A percentile compares a stretch with the other conserved stretches of the same genome.
These are phyloP conservation scores for Chloebia gouldiae DNA, from an alignment of 2,113 vertebrate species.

Conservation along the genomic window DNA sequence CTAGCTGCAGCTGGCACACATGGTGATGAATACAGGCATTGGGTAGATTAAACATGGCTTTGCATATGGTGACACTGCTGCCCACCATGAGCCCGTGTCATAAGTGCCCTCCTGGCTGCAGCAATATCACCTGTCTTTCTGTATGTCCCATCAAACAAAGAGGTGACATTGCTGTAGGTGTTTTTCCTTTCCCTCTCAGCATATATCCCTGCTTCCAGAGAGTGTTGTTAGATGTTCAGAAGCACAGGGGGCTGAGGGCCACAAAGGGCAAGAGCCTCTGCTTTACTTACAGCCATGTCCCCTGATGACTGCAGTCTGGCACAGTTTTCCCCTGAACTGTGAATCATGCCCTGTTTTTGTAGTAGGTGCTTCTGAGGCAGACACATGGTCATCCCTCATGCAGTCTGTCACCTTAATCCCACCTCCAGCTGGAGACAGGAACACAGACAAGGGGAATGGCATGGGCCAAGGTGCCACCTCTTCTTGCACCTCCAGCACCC, in stretches of 20 bases:
- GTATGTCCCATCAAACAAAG: not conserved
- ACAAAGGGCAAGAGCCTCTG: not conserved
- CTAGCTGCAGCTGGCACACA: not conserved
- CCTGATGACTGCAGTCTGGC: not conserved
- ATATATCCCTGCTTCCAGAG: not conserved
- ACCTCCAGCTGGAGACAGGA: not conserved
- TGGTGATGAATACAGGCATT: not conserved
- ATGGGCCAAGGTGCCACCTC: not conserved
- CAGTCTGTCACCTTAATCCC: not conserved
- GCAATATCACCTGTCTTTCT: not conserved
- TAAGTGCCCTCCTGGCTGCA: not conserved
- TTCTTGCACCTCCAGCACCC: not conserved
- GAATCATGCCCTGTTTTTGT: not conserved
- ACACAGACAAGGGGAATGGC: fast-evolving
- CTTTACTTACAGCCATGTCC: not conserved
- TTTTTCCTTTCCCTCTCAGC: not conserved
- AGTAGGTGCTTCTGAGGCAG: not conserved
- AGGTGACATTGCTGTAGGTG: not conserved
- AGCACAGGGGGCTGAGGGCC: not conserved
- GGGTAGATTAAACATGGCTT: not conserved
- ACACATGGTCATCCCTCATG: fast-evolving
- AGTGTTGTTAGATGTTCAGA: not conserved
- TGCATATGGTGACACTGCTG: not conserved
- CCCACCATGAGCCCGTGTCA: not conserved
- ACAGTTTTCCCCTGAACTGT: not conserved